Evolutionary conservation across 2,888 invertebrate genomes (phyloP), one percentile per base, ranked within the genome.

Genomic region (Pilophorus perplexus): DNA sequence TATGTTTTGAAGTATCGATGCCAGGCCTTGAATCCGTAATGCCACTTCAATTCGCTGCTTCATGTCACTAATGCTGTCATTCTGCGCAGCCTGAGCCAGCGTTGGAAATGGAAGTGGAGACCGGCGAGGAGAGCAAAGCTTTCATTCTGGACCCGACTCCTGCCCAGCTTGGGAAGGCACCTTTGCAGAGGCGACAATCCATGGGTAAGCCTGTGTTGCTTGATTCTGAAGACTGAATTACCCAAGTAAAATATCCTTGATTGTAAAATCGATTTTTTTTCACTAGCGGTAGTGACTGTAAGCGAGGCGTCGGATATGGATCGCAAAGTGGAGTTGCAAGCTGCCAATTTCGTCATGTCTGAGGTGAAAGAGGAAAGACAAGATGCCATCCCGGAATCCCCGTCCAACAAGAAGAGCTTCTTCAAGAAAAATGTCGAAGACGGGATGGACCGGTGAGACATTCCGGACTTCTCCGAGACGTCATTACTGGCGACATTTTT

Each of bases 81-180:
- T 50, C 28, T 3, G 10, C 25, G 44, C 38, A 37, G 46, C 20
- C 33, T 46, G 62, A 62, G 23, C 52, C 64, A 4, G 25, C n/a
- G 22, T 55, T 57, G n/a, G n/a, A n/a, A 20, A 60, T 68, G 62
- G 68, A 68, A 64, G 66, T 69, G 5, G 69, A 68, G 16, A 55
- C 33, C 20, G 67, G 66, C n/a, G 67, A 67, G 6, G 72, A 73
- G 57, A 72, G 70, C 22, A 72, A 72, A 60, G 72, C 73, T 22
- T 90, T 90, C 79, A 87, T 93, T 64, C 80, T 95, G 71, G 94
- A 93, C 44, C 95, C 95, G 0, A 96, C 95, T 1, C 95, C 95
- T 2, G 95, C 95, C 25, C 95, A 95, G 78, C 82, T 94, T 66
- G 95, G 95, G 54, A 84, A 88, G 71, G 93, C 93, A 37, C 93